Evolutionary conservation across 2,888 invertebrate genomes (phyloP).

Genomic region (Amiota communis): DNA sequence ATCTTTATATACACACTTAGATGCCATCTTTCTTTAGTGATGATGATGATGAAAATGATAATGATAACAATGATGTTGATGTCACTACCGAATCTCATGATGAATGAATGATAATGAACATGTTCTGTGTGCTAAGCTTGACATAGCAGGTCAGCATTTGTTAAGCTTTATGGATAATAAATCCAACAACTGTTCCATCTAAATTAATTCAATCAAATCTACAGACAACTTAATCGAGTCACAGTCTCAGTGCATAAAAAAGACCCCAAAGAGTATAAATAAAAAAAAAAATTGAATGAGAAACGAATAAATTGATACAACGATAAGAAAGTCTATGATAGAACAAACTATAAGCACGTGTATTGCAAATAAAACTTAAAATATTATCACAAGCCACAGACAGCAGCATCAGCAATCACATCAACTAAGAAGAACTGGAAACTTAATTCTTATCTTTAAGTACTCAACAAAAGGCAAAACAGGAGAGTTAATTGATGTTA

Average conservation of each 20-base stretch:
- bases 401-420: constrained; percentile 21
- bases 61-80: constrained; percentile 29
- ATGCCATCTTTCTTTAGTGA: constrained; percentile 15
- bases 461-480: neutral
- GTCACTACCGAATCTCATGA: constrained; percentile 31
- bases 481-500: neutral
- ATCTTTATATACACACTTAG: neutral
- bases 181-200: neutral
- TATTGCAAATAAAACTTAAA: too few species aligned
- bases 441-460: neutral
- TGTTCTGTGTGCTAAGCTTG: neutral
- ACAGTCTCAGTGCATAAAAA: too few species aligned
- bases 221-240: neutral
- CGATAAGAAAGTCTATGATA: constrained; percentile 12
- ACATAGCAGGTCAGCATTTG: constrained; percentile 1
- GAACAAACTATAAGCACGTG: too few species aligned
- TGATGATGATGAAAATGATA: constrained; percentile 32
- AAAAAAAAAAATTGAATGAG: too few species aligned
- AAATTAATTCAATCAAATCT: constrained; percentile 20
- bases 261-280: too few species aligned
- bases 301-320: constrained; percentile 23
- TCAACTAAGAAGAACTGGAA: constrained; percentile 21
- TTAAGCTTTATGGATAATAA: neutral
- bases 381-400: too few species aligned
- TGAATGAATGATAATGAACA: constrained; percentile 37